Evolutionary conservation across 2,797 vertebrate genomes (phyloP).

Genomic region (Urophycis tenuis): DNA sequence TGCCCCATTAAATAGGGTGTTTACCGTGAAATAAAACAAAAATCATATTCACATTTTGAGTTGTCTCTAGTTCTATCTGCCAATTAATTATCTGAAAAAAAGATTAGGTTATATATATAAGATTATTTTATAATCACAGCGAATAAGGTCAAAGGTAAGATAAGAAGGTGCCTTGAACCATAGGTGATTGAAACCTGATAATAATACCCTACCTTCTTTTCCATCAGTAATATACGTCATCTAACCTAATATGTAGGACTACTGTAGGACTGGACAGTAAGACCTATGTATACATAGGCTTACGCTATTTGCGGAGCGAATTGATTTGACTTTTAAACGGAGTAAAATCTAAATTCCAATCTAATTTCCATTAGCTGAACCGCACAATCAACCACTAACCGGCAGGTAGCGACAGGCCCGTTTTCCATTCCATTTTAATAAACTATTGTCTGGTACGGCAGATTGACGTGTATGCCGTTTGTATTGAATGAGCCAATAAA

Average conservation of each 20-base stretch:
- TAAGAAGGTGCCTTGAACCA: background rate
- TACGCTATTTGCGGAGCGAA: background rate
- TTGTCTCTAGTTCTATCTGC: background rate
- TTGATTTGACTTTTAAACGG: background rate
- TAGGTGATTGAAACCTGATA: background rate
- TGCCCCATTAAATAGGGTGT: slow-evolving; percentile 70
- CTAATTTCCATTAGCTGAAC: background rate
- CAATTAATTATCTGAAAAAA: background rate
- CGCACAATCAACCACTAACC: too few relatives aligned
- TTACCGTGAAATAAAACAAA: slow-evolving; percentile 72
- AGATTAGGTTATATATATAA: too few relatives aligned
- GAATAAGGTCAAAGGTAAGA: background rate
- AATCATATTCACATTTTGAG: slow-evolving; percentile 43
- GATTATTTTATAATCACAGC: background rate
- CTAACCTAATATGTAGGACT: background rate
- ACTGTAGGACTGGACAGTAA: background rate
- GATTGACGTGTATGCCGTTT: background rate
- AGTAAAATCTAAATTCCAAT: background rate
- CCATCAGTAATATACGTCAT: background rate
- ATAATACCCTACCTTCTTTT: background rate
- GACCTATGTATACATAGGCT: background rate
- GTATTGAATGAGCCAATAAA: background rate
- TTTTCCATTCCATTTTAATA: background rate
- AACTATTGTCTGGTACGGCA: background rate
- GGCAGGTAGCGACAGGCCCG: background rate